Evolutionary conservation across 2,113 vertebrate genomes (phyloP), one percentile per base, ranked within the genome.

Genomic region (Microcebus lehilahytsara): DNA sequence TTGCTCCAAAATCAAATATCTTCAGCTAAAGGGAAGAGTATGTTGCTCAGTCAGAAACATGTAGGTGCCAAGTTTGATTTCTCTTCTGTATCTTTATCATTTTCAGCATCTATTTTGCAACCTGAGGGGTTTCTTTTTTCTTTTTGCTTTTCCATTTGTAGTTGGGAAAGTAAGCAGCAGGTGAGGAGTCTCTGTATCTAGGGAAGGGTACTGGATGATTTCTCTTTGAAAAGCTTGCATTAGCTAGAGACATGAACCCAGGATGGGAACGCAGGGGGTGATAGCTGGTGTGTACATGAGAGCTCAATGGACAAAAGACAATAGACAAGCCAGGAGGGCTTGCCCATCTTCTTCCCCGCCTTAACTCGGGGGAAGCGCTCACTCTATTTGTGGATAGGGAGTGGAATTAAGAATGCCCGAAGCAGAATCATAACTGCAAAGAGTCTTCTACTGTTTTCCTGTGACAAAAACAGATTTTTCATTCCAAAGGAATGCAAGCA

Each of bases 11-110:
- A 77, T 96, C 71, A 91, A 97, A 94, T 92, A 93, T 86, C 83
- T 96, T 93, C 77, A 69, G 84, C 95, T 97, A 94, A 85, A 95
- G 51, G 79, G 64, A 96, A 96, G 95, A 97, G 51, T 87, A 77
- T 95, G 95, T 92, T 93, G 69, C 92, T 97, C 92, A 95, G 96
- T 97, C 83, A 97, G 96, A 96, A 93, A 86, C 9, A 9, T 37
- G 46, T 85, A 66, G 51, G 56, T 91, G 89, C 85, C 95, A 97
- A 96, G 62, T 92, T 93, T 95, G 83, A 96, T 83, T 93, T 93
- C 90, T 97, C 67, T 89, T 89, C 69, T 84, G 25, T 37, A 37
- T 64, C 5, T 87, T 95, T 91, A 93, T 67, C 40, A 67, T 91
- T 96, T 96, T 89, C 87, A 53, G 78, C 69, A 95, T 86, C 37